Conservation (phyloP, 35 echinoderm and acorn worm species). For the Eucidaris tribuloides region DNA sequence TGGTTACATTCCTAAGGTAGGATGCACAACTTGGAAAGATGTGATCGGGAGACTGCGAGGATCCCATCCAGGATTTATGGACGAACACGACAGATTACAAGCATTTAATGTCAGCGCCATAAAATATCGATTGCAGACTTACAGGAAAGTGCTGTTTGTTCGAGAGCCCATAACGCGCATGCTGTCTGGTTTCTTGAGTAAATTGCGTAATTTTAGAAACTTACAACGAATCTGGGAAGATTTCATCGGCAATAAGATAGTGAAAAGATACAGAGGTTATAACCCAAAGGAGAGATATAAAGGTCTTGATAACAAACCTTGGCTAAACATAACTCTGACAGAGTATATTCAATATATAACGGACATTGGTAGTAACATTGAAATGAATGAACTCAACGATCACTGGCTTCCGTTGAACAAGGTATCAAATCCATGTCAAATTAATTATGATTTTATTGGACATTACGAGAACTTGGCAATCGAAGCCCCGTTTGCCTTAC, state of each 20-base stretch:
- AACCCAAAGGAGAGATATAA: background rate
- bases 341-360: slow-evolving; percentile 66
- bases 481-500: slow-evolving; percentile 62
- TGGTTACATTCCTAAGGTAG: slow-evolving; percentile 67
- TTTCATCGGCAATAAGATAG: slow-evolving; percentile 34
- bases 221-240: slow-evolving; percentile 48
- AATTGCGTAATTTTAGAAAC: slow-evolving; percentile 25
- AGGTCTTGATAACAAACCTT: background rate
- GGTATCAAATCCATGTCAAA: slow-evolving; percentile 52
- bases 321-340: slow-evolving; percentile 43
- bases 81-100: background rate
- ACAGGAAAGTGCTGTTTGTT: slow-evolving; percentile 71
- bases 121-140: slow-evolving; percentile 22
- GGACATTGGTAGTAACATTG: slow-evolving; percentile 28
- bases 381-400: slow-evolving; percentile 30
- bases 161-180: slow-evolving; percentile 62
- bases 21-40: slow-evolving; percentile 68
- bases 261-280: slow-evolving; percentile 35
- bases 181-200: slow-evolving; percentile 69
- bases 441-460: slow-evolving; percentile 72
- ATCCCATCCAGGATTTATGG: background rate
- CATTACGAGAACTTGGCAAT: slow-evolving; percentile 69
- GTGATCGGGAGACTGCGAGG: background rate
- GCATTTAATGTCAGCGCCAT: slow-evolving; percentile 9
- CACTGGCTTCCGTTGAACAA: slow-evolving; percentile 69